A percentile compares a stretch with the other conserved stretches of the same genome.
Evolutionary conservation across 2,888 invertebrate species (phyloP).

Genomic region (Pristionchus maxplancki): DNA sequence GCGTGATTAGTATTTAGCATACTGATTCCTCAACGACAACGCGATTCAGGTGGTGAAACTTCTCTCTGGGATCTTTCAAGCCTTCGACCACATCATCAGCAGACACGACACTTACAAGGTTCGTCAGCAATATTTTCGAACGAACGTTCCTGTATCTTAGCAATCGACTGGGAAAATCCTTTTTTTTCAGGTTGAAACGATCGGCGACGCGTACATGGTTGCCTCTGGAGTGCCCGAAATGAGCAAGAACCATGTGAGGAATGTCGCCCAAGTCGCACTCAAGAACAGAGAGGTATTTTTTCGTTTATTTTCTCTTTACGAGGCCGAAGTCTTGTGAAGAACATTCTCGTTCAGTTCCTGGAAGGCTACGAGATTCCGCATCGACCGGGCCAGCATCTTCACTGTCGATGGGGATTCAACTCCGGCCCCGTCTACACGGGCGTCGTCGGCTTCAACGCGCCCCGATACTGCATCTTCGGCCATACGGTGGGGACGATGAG

Average conservation of each 20-base stretch:
- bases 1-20: too few species aligned
- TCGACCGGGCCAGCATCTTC: constrained; percentile 70
- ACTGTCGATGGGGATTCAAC: constrained; percentile 77
- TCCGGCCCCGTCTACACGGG: constrained; percentile 75
- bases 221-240: constrained; percentile 73
- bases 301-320: neutral
- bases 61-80: constrained; percentile 72
- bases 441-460: constrained; percentile 74
- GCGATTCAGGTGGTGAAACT: constrained; percentile 71
- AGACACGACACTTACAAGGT: constrained; percentile 74
- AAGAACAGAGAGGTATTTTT: constrained; percentile 68
- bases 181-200: constrained; percentile 69
- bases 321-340: neutral
- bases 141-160: too few species aligned
- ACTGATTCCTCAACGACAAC: too few species aligned
- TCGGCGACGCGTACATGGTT: constrained; percentile 76
- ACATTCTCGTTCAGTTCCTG: constrained; percentile 65
- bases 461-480: constrained; percentile 76
- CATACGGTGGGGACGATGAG: constrained; percentile 61
- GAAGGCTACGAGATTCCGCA: constrained; percentile 75
- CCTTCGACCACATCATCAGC: constrained; percentile 73
- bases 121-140: too few species aligned
- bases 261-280: constrained; percentile 72
- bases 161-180: too few species aligned
- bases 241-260: constrained; percentile 69